A percentile compares a stretch with the other conserved stretches of the same genome.
Evolutionary conservation across 2,888 invertebrate genomes (phyloP).

Genomic region (Aphodius granarius): DNA sequence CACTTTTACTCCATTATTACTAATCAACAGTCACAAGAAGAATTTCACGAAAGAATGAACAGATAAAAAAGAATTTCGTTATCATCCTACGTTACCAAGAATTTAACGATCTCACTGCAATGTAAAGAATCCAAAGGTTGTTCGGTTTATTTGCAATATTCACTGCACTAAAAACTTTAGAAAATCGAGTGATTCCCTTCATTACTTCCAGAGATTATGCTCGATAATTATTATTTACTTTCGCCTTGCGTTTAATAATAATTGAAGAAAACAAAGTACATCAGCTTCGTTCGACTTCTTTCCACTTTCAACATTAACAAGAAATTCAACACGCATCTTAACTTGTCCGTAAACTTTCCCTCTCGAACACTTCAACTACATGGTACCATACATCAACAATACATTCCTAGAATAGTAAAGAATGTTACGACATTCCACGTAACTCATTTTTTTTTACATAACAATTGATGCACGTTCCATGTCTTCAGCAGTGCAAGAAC

Average conservation of each 20-base stretch:
- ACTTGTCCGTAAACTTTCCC: not conserved
- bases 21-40: no score
- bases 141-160: no score
- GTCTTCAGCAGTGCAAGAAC: not conserved
- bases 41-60: no score
- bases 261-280: not conserved
- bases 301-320: not conserved
- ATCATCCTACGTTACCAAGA: no score
- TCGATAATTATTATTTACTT: not conserved
- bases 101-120: no score
- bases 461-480: not conserved
- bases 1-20: no score
- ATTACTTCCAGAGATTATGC: not conserved
- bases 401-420: not conserved
- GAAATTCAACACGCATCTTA: not conserved
- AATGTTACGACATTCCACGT: not conserved
- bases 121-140: no score
- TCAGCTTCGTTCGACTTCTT: not conserved
- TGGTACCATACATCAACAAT: not conserved
- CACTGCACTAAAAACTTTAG: no score
- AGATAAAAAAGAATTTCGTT: no score
- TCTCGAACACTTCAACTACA: not conserved
- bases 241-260: not conserved
- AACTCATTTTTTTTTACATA: not conserved
- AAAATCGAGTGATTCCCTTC: not conserved